Evolutionary conservation across 35 echinoderm and acorn worm species (phyloP).

Genomic region (Chiridota heheva): DNA sequence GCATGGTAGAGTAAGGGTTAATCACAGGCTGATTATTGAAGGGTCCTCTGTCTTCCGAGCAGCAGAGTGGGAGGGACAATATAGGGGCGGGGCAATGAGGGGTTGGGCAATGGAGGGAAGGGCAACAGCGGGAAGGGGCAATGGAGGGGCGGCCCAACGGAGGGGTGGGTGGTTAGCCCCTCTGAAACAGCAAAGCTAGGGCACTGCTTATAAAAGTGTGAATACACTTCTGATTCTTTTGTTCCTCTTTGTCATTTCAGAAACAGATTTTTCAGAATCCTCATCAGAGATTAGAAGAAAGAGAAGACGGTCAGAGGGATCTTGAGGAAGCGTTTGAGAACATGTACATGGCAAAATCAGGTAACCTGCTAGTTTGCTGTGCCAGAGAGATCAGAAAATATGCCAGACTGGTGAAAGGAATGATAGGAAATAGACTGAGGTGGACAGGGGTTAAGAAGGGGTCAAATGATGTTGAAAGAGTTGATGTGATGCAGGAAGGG

Average conservation of each 20-base stretch:
- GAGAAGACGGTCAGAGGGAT: slow-evolving; percentile 69
- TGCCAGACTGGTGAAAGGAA: not conserved
- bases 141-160: no score
- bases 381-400: not conserved
- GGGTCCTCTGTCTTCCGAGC: no score
- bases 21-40: no score
- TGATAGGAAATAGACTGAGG: not conserved
- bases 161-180: no score
- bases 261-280: slow-evolving; percentile 93
- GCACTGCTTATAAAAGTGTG: no score
- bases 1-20: no score
- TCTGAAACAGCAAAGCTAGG: no score
- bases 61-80: no score
- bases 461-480: not conserved
- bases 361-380: slow-evolving; percentile 16
- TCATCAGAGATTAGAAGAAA: slow-evolving; percentile 81
- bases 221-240: no score
- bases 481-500: not conserved
- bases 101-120: no score
- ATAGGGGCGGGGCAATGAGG: no score
- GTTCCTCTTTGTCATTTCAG: slow-evolving; percentile 31
- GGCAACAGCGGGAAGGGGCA: no score
- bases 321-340: slow-evolving; percentile 96
- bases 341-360: slow-evolving; percentile 98
- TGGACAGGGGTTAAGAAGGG: not conserved